Evolutionary conservation across 2,113 vertebrate genomes (phyloP), one percentile per base, ranked within the genome.

Genomic region (Lepidothrix coronata): DNA sequence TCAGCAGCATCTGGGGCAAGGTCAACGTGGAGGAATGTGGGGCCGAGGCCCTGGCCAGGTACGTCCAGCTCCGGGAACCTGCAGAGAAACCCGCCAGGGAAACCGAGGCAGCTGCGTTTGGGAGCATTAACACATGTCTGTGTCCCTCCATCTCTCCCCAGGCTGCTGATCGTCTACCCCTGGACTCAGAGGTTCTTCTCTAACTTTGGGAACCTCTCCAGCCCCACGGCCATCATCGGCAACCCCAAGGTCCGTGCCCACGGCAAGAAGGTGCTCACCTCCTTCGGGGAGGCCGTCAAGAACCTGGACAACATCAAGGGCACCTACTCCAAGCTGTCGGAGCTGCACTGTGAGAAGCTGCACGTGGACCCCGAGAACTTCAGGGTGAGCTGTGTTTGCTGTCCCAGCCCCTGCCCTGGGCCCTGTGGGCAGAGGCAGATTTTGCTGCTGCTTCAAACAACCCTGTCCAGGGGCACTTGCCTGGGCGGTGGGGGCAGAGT

Each of bases 301-400:
- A 98, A 99, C 93, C 91, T 99, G 70, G 98, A 99, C 18, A 84
- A 97, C 88, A 95, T 99, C 76, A 98, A 98, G 96, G 76, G 8
- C 0, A 93, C 95, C 46, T 99, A 98, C 24, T 46, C 98, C 22
- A 84, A 97, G 21, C 97, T 99, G 81, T 99, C 98, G 2, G 96
- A 97, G 57, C 97, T 98, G 92, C 99, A 99, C 97, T 99, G 98
- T 1, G 98, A 99, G 30, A 98, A 98, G 70, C 98, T 99, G 89
- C 98, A 99, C 2, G 98, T 99, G 85, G 98, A 99, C 95, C 98
- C 98, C 8, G 98, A 98, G 96, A 97, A 98, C 87, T 98, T 98
- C 93, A 95, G 14, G 95, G 96, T 98, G 94, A 97, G 97, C 10
- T 0, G 0, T 5, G 41, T 8, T 2, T 3, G 88, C 68, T 23